Base-by-base conservation (phyloP, 2,888 invertebrate species). In the Cyclophora albipunctata region DNA sequence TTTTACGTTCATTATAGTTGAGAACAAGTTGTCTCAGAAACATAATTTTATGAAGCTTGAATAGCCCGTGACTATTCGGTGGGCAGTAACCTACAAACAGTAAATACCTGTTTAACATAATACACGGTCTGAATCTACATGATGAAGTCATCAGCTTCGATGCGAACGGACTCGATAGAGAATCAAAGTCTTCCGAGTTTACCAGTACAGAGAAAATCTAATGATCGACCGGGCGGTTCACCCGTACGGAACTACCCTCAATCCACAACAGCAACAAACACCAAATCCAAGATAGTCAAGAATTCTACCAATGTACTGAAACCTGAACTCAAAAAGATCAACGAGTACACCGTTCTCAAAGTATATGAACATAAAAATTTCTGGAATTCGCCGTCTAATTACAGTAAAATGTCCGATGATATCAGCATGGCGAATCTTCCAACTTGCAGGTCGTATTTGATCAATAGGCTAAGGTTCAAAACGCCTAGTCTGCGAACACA, bases 121-220 rank as follows among this genome's bases (percentile, higher is more conserved):
- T 52, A 51, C 42, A 48, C n/a, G 45, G 52, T 45, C 48, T 48
- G 49, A 42, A 40, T 40, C 46, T 20, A 20, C 49, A 37, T 47
- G 53, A 59, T 61, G 61, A 61, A 56, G 55, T 61, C 61, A 59
- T 56, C 56, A 7, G 49, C 43, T 7, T 61, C 60, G 7, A 34
- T 50, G 46, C 45, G 49, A 40, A 67, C 71, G 7, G 71, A 78
- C 48, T 75, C 78, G 7, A 73, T 77, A 47, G 77, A 77, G 51
- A 69, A 72, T 53, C 59, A 66, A 46, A 68, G 67, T 52, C 61
- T 78, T 50, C 75, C 76, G 4, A 72, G 63, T 48, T 54, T 68
- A 45, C 73, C 77, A 35, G 41, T 52, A 4, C 45, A 48, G 40
- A 58, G 54, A 46, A 54, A 54, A 49, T 49, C 37, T n/a, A 42